Conservation (phyloP, 92 coral and sea anemone genomes). For the Zoanthus sansibaricus region DNA sequence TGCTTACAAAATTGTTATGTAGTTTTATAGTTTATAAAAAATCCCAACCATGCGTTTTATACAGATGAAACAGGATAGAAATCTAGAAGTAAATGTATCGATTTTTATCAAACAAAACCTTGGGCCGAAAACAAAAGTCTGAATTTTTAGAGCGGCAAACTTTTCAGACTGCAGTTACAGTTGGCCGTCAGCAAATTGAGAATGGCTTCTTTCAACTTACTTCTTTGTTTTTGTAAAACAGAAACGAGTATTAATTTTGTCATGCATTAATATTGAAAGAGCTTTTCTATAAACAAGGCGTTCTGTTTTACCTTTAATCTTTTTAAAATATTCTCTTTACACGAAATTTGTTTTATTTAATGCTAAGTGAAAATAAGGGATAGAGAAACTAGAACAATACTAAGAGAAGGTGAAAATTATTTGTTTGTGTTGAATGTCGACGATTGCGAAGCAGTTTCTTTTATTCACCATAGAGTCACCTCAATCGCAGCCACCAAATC, state of each 20-base stretch:
- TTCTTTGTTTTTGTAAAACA: constrained; percentile 15
- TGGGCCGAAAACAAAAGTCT: not conserved
- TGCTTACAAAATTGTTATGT: too few species aligned
- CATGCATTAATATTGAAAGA: constrained; percentile 21
- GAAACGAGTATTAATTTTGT: constrained; percentile 1
- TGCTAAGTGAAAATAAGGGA: not conserved
- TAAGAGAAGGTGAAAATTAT: not conserved
- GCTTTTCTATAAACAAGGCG: constrained; percentile 71
- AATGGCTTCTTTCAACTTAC: not conserved
- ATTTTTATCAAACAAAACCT: too few species aligned
- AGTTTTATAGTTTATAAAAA: too few species aligned
- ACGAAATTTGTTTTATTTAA: constrained; percentile 5
- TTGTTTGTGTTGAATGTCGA: not conserved
- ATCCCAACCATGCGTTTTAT: too few species aligned
- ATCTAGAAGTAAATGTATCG: too few species aligned
- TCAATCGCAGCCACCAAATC: not conserved
- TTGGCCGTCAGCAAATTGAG: not conserved
- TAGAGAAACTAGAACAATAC: not conserved
- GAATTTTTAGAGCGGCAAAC: not conserved
- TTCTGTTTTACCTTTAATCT: constrained; percentile 57
- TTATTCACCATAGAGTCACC: not conserved
- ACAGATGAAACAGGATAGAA: too few species aligned
- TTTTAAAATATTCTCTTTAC: not conserved
- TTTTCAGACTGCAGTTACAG: not conserved
- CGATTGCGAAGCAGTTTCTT: not conserved